Evolutionary conservation across 2,797 vertebrate species (phyloP).

Genomic region (Alauda arvensis): DNA sequence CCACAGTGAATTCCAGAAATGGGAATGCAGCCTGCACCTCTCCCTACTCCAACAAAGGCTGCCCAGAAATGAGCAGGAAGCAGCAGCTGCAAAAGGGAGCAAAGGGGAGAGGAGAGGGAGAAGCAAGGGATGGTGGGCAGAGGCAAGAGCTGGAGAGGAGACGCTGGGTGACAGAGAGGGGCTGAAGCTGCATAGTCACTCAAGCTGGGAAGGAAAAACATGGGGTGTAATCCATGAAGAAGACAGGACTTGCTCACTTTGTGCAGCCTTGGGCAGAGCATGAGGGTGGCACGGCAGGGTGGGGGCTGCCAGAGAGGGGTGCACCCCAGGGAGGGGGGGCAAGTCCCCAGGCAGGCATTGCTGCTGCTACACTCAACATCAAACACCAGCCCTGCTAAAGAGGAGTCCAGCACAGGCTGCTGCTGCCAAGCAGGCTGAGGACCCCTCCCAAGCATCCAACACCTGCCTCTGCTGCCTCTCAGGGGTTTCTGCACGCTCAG

Average conservation of each 20-base stretch:
- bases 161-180: not conserved
- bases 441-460: not conserved
- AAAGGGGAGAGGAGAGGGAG: not conserved
- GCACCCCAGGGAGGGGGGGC: too few species aligned
- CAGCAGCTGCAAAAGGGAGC: not conserved
- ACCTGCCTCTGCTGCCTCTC: not conserved
- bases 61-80: fast-evolving
- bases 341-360: fast-evolving
- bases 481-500: not conserved
- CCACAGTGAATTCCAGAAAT: not conserved
- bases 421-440: not conserved
- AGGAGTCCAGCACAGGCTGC: not conserved
- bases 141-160: not conserved
- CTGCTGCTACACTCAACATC: not conserved
- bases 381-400: not conserved
- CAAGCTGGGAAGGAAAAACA: not conserved
- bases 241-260: not conserved
- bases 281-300: fast-evolving
- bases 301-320: too few species aligned
- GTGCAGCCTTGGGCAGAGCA: not conserved
- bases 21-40: not conserved
- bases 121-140: not conserved
- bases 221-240: not conserved
- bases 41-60: not conserved
- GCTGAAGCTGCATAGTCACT: not conserved